These are phyloP conservation scores for Camponotus floridanus DNA, from an alignment of 1,140 invertebrate genomes.

Conservation along the genomic window DNA sequence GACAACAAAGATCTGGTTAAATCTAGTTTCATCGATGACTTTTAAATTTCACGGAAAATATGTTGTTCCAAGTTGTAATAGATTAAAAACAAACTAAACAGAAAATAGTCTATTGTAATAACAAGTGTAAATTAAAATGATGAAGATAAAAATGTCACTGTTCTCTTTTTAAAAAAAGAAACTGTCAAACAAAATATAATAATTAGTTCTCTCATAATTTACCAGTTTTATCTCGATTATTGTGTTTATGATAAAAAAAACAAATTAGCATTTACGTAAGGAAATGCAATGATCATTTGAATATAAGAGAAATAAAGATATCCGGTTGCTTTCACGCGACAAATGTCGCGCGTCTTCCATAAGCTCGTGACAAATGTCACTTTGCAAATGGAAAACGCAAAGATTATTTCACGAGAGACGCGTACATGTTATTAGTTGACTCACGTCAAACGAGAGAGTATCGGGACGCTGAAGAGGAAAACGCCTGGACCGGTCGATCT, in stretches of 20 bases:
- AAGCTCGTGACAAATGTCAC: slow-evolving; percentile 32
- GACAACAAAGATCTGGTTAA: background rate
- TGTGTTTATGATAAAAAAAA: background rate
- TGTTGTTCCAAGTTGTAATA: background rate
- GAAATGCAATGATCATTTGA: background rate
- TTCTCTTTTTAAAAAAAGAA: background rate
- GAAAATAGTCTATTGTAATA: background rate
- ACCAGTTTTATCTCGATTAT: background rate
- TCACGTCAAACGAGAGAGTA: slow-evolving; percentile 22
- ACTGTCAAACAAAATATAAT: background rate
- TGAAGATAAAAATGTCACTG: background rate
- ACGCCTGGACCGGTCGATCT: slow-evolving; percentile 41
- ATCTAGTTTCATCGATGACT: background rate
- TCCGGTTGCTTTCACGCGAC: slow-evolving; percentile 31
- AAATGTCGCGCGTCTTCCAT: background rate
- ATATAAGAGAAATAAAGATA: slow-evolving; percentile 19
- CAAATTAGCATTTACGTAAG: slow-evolving; percentile 28
- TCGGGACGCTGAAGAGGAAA: slow-evolving; percentile 24
- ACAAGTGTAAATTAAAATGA: background rate
- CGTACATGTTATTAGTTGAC: slow-evolving; percentile 11
- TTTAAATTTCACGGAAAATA: background rate
- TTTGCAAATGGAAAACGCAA: slow-evolving; percentile 19
- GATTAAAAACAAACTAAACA: background rate
- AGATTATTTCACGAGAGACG: slow-evolving; percentile 24
- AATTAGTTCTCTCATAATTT: background rate